Evolutionary conservation across 2,888 invertebrate genomes (phyloP).

Genomic region (Proisotoma minuta): DNA sequence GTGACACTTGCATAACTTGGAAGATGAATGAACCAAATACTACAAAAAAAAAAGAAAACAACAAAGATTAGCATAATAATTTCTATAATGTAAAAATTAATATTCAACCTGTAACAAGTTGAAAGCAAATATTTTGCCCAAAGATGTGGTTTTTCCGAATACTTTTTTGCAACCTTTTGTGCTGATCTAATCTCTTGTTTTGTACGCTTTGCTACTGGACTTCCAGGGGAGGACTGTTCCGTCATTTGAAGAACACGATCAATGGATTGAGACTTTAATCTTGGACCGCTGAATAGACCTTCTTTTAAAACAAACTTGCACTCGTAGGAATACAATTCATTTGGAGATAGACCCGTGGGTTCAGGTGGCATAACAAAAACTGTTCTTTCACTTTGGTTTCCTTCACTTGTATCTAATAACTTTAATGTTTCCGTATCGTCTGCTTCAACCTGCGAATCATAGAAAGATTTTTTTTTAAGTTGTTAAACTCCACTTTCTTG

Average conservation of each 20-base stretch:
- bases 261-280: slow-evolving; percentile 37
- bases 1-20: slow-evolving; percentile 73
- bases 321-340: slow-evolving; percentile 49
- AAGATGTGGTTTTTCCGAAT: slow-evolving; percentile 68
- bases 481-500: neutral
- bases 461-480: neutral
- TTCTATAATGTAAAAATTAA: neutral
- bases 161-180: slow-evolving; percentile 69
- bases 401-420: slow-evolving; percentile 73
- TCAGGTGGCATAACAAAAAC: slow-evolving; percentile 94
- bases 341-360: slow-evolving; percentile 54
- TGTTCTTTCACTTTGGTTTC: slow-evolving; percentile 75
- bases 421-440: slow-evolving; percentile 58
- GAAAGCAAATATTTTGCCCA: slow-evolving; percentile 88
- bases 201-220: slow-evolving; percentile 86
- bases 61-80: neutral
- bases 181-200: slow-evolving; percentile 93
- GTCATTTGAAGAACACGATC: slow-evolving; percentile 35
- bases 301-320: slow-evolving; percentile 45
- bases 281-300: slow-evolving; percentile 37
- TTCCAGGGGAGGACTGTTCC: slow-evolving; percentile 59
- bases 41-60: slow-evolving; percentile 50
- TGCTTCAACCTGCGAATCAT: slow-evolving; percentile 49
- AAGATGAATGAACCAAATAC: slow-evolving; percentile 92
- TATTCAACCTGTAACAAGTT: slow-evolving; percentile 66